Base-by-base conservation (phyloP, 2,888 invertebrate species). In the Stenoptilia bipunctidactyla region DNA sequence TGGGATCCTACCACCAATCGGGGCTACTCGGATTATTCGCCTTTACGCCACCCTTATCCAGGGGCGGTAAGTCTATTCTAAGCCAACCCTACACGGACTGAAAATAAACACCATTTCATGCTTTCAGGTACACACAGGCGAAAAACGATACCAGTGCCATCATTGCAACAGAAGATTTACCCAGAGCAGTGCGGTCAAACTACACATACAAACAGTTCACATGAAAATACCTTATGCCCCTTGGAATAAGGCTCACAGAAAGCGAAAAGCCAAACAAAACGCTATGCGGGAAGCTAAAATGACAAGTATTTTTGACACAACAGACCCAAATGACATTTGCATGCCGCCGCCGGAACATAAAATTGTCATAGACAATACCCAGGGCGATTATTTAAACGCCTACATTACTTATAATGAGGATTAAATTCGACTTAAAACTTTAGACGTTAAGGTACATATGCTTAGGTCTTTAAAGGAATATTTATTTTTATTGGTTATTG, bases 221-320 rank as follows among this genome's bases (percentile, higher is more conserved):
- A 56, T 83, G 13, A 83, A 83, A 59, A 83, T 83, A 47, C 82
- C 82, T 0, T 83, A 82, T 64, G 79, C 79, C 34, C 82, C 82
- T 0, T 83, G 82, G 82, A 76, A 80, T 49, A 82, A 80, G 62
- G 79, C 77, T 56, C 82, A 80, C 42, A 50, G 80, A 34, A 68
- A 70, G n/a, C 45, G 50, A n/a, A 47, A 49, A 41, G 51, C 46
- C 25, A 20, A 10, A 13, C 27, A 39, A 33, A 8, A 14, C 9
- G 27, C 25, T 27, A 15, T 12, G 27, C 13, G 37, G 14, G 34
- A 14, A 8, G 13, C 34, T 4, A 34, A 34, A 6, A 34, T 12
- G 13, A 13, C 13, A 3, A 13, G 6, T 8, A 34, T 13, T 4
- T 34, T 48, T 2, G 37, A 46, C 25, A 40, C 52, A 5, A 44